Conservation (phyloP, 1,140 invertebrate species). For the Steinernema khuongi region DNA sequence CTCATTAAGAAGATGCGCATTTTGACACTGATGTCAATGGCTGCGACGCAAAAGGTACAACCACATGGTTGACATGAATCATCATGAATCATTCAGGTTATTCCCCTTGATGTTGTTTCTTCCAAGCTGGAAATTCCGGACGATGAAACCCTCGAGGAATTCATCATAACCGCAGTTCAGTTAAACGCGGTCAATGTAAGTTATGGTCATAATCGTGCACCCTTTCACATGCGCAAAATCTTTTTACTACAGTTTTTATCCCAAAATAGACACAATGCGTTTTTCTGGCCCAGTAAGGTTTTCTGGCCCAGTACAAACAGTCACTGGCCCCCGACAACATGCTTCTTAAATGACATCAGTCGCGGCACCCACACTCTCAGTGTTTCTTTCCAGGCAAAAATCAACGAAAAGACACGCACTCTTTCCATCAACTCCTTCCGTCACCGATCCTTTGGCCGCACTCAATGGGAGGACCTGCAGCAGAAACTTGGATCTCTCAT, state of each 20-base stretch:
- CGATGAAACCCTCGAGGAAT: constrained; percentile 50
- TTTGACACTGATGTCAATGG: constrained; percentile 53
- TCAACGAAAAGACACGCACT: constrained; percentile 45
- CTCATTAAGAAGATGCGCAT: constrained; percentile 55
- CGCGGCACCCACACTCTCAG: not conserved
- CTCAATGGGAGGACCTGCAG: constrained; percentile 52
- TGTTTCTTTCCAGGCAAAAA: constrained; percentile 55
- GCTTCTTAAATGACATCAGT: not conserved
- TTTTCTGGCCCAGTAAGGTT: too few species aligned
- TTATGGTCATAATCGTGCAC: constrained; percentile 6
- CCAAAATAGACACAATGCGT: too few species aligned
- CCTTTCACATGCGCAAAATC: not conserved
- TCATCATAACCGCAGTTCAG: constrained; percentile 57
- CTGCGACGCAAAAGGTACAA: constrained; percentile 48
- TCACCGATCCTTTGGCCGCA: constrained; percentile 47
- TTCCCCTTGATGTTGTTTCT: constrained; percentile 30
- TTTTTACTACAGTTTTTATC: constrained; percentile 9
- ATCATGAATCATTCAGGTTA: constrained; percentile 26
- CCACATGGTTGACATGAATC: not conserved
- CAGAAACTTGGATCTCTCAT: not conserved
- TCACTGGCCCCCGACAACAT: too few species aligned
- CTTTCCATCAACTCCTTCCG: constrained; percentile 48
- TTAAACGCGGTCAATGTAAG: constrained; percentile 53
- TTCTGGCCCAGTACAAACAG: too few species aligned
- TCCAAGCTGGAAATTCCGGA: constrained; percentile 47